Evolutionary conservation across 1,140 invertebrate species (phyloP).

Genomic region (Nautilus pompilius): DNA sequence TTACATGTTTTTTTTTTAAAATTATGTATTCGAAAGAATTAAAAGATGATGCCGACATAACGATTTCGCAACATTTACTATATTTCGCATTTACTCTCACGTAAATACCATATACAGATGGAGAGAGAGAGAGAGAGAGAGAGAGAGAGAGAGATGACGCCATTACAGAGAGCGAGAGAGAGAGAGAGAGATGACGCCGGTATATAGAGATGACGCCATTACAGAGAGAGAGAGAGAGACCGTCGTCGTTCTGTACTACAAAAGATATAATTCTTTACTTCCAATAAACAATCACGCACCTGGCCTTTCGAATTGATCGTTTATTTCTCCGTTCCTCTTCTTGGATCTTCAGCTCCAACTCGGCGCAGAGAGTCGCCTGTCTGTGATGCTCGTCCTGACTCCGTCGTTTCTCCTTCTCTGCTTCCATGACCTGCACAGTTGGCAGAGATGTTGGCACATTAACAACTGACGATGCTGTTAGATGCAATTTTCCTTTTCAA

Average conservation of each 20-base stretch:
- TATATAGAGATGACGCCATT: not conserved
- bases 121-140: too few species aligned
- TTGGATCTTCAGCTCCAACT: constrained; percentile 57
- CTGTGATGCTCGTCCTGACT: constrained; percentile 82
- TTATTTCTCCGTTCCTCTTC: constrained; percentile 74
- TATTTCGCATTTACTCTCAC: not conserved
- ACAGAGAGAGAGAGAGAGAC: not conserved
- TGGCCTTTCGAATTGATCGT: constrained; percentile 74
- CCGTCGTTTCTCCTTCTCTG: constrained; percentile 82
- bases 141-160: too few species aligned
- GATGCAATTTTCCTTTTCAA: too few species aligned
- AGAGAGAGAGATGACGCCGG: too few species aligned
- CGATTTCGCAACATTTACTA: too few species aligned
- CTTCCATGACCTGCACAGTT: constrained; percentile 79
- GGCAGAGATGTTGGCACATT: not conserved
- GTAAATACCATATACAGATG: too few species aligned
- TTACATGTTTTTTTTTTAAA: not conserved
- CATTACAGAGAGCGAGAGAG: too few species aligned
- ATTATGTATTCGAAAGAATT: not conserved
- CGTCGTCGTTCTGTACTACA: not conserved
- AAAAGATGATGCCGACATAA: not conserved
- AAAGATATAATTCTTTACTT: not conserved
- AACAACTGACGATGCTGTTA: too few species aligned
- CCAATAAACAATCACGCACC: too few species aligned
- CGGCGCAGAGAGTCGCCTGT: constrained; percentile 59